Conservation (phyloP, 2,113 vertebrate genomes). For the Embiotoca jacksoni region DNA sequence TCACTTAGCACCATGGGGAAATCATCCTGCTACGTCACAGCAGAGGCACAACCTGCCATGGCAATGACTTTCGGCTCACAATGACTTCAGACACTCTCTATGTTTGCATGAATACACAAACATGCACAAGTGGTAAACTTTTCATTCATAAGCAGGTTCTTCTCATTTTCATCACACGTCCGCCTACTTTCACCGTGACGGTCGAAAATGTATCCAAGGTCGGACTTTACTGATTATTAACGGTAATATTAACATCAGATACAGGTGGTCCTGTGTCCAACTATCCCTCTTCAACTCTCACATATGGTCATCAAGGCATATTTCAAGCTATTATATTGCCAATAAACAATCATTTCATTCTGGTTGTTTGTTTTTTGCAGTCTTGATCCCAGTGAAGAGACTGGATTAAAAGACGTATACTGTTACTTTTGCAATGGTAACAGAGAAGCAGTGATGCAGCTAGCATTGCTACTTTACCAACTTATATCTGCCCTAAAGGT, state of each 20-base stretch:
- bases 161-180: not conserved
- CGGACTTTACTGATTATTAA: not conserved
- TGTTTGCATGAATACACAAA: not conserved
- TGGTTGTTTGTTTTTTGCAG: slow-evolving; percentile 27
- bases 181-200: not conserved
- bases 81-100: not conserved
- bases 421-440: slow-evolving; percentile 7
- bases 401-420: not conserved
- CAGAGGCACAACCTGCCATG: slow-evolving; percentile 7
- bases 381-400: not conserved
- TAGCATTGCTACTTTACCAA: slow-evolving; percentile 3
- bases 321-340: slow-evolving; percentile 8
- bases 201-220: not conserved
- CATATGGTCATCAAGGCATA: not conserved
- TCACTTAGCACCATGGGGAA: slow-evolving; percentile 33
- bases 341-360: slow-evolving; percentile 16
- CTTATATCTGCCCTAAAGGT: slow-evolving; percentile 21
- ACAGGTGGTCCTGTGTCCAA: not conserved
- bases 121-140: not conserved
- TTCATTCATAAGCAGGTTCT: not conserved
- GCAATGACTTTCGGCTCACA: not conserved
- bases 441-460: slow-evolving; percentile 10
- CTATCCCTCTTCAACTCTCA: not conserved
- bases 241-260: not conserved
- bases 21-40: slow-evolving; percentile 10